Conservation (phyloP, 92 coral and sea anemone species). For the Plumapathes pennacea region DNA sequence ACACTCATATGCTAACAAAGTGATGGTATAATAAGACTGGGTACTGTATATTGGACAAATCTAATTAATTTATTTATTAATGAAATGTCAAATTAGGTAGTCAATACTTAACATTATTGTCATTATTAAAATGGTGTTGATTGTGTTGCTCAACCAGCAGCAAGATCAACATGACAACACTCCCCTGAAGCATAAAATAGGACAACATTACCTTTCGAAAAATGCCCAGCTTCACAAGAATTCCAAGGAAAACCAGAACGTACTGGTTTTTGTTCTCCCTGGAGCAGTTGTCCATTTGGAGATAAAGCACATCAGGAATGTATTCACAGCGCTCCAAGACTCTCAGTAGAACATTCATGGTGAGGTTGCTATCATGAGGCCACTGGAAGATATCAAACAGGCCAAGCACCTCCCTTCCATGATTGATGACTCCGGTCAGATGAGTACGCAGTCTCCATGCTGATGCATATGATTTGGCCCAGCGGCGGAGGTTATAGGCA, state of each 20-base stretch:
- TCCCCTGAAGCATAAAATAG: too few species aligned
- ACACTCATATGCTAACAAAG: too few species aligned
- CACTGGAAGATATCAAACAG: constrained; percentile 60
- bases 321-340: constrained; percentile 43
- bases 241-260: constrained; percentile 50
- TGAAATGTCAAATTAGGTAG: too few species aligned
- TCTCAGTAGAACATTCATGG: constrained; percentile 44
- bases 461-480: constrained; percentile 59
- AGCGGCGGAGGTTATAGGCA: constrained; percentile 18
- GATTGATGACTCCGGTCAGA: constrained; percentile 63
- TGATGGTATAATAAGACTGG: too few species aligned
- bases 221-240: constrained; percentile 53
- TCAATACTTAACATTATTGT: too few species aligned
- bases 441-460: constrained; percentile 60
- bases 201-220: constrained; percentile 67
- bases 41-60: too few species aligned
- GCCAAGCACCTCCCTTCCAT: constrained; percentile 58
- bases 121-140: too few species aligned
- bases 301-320: constrained; percentile 47
- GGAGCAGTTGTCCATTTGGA: constrained; percentile 70
- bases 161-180: too few species aligned
- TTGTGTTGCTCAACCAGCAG: too few species aligned
- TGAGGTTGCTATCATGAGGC: constrained; percentile 61
- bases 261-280: constrained; percentile 66
- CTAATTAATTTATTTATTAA: too few species aligned